A percentile compares a stretch with the other conserved stretches of the same genome.
phyloP scores from a whole-genome alignment of 2,888 invertebrate genomes.

The Aproaerema taeniolella region DNA sequence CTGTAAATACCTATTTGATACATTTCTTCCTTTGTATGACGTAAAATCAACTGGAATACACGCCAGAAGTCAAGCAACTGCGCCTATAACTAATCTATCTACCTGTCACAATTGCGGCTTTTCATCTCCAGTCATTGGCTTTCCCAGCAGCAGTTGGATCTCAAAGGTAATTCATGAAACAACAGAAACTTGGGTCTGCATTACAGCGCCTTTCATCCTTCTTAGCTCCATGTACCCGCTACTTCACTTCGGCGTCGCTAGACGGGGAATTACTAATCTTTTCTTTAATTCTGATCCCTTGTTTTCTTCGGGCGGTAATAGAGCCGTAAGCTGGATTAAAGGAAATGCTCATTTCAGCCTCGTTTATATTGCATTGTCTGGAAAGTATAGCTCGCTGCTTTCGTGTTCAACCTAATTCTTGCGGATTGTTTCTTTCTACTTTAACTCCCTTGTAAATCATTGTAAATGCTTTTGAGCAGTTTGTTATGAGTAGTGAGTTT shows the following conservation, averaged over 20 bases:
- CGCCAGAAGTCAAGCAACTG: no score
- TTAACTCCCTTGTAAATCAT: slow-evolving; percentile 1
- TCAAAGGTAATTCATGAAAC: no score
- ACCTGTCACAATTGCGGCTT: no score
- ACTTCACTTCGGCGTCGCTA: slow-evolving; percentile 46
- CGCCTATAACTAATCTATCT: no score
- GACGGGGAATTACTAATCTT: slow-evolving; percentile 60
- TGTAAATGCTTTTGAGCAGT: no score
- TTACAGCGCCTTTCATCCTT: slow-evolving; percentile 5
- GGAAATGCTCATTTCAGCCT: slow-evolving; percentile 47
- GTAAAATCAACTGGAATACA: no score
- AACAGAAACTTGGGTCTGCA: not conserved
- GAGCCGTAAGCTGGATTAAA: slow-evolving; percentile 55
- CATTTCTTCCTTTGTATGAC: no score
- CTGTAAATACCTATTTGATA: no score
- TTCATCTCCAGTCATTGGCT: no score
- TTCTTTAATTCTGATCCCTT: slow-evolving; percentile 67
- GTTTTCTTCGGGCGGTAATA: slow-evolving; percentile 56
- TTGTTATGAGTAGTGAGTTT: not conserved
- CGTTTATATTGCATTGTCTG: slow-evolving; percentile 45
- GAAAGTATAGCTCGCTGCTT: slow-evolving; percentile 15
- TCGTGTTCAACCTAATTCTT: not conserved
- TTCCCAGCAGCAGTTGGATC: no score
- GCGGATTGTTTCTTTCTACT: not conserved
- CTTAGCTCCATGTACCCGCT: slow-evolving; percentile 28